phyloP scores from a whole-genome alignment of 2,888 invertebrate genomes.

The Uloborus plumipes region DNA sequence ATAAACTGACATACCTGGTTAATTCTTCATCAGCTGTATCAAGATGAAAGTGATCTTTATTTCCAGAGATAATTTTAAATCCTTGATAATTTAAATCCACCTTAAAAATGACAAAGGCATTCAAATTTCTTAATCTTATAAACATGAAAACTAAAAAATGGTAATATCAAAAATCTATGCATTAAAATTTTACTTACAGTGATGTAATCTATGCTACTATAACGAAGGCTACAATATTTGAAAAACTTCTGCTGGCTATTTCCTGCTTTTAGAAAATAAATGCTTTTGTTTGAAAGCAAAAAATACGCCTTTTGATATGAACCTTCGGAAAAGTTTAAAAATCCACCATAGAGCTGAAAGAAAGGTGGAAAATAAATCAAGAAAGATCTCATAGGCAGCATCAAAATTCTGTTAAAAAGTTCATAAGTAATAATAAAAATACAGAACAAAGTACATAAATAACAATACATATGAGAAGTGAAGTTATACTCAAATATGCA shows the following conservation, averaged over 20 bases:
- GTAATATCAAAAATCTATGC: constrained; percentile 4
- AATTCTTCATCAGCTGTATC: constrained; percentile 70
- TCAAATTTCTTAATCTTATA: neutral
- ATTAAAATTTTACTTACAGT: constrained; percentile 68
- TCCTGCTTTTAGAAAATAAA: constrained; percentile 70
- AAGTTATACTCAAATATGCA: neutral
- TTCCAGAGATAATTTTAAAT: constrained; percentile 70
- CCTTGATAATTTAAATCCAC: constrained; percentile 70
- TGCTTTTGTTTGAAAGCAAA: constrained; percentile 69
- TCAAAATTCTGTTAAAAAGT: no score
- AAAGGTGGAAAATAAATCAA: neutral
- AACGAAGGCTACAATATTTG: constrained; percentile 68
- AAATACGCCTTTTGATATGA: constrained; percentile 61
- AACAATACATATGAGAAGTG: neutral
- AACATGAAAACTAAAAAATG: neutral
- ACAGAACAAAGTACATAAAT: neutral
- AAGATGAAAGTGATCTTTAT: constrained; percentile 70
- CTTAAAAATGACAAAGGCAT: constrained; percentile 66
- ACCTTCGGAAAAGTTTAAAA: constrained; percentile 45
- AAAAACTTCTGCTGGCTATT: constrained; percentile 68
- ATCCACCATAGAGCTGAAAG: constrained; percentile 70
- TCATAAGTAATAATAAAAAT: neutral
- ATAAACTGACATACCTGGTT: constrained; percentile 68
- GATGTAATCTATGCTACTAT: constrained; percentile 70
- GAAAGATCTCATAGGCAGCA: neutral